Percentiles rank a stretch among this genome's conserved stretches.
These are phyloP conservation scores for Craniophora ligustri DNA, from an alignment of 2,888 invertebrate genomes.

Conservation along the genomic window DNA sequence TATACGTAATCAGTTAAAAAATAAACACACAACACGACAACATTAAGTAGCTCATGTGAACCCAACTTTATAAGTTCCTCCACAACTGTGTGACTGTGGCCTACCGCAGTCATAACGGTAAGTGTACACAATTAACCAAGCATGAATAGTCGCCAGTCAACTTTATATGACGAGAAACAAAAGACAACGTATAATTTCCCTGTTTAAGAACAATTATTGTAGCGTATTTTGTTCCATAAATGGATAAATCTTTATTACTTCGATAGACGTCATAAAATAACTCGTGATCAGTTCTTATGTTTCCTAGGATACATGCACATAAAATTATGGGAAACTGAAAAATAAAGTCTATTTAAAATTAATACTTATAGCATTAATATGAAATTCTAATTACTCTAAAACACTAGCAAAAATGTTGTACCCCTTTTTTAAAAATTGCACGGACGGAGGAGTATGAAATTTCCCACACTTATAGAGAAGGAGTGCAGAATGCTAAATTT, in stretches of 20 bases:
- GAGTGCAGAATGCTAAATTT: too few species aligned
- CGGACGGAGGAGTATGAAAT: too few species aligned
- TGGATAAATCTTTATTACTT: not conserved
- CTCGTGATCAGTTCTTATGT: not conserved
- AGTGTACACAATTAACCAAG: constrained; percentile 28
- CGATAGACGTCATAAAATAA: not conserved
- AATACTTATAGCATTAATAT: too few species aligned
- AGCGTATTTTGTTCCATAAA: constrained; percentile 18
- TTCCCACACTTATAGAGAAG: too few species aligned
- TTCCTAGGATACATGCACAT: not conserved
- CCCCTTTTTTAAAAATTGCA: too few species aligned
- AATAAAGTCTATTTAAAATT: too few species aligned
- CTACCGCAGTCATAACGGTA: constrained; percentile 39
- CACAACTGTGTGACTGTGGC: constrained; percentile 8
- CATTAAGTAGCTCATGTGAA: constrained; percentile 4
- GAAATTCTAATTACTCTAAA: too few species aligned
- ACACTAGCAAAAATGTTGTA: too few species aligned
- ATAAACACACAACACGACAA: not conserved
- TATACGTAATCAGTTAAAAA: constrained; percentile 3
- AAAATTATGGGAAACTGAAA: too few species aligned
- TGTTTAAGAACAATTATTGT: constrained; percentile 24
- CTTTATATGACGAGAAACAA: constrained; percentile 26
- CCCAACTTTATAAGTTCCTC: not conserved
- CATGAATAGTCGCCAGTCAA: constrained; percentile 40
- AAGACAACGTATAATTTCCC: constrained; percentile 25